phyloP scores from a whole-genome alignment of 2,113 vertebrate genomes.

The Microtus ochrogaster region DNA sequence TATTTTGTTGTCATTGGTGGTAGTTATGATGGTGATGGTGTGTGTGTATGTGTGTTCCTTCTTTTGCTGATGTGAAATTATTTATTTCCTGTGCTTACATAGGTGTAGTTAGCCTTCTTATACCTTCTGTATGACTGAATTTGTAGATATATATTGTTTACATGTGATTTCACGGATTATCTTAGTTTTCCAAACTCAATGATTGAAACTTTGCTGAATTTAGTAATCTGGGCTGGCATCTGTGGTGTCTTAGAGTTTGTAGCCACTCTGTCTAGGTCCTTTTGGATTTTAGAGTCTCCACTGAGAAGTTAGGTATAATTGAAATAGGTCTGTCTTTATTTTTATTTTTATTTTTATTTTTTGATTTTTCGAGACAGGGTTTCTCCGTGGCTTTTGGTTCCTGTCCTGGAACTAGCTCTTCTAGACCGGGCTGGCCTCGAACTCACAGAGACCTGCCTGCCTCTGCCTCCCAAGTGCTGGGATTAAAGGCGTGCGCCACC shows the following conservation, averaged over 20 bases:
- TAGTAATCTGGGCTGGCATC: neutral
- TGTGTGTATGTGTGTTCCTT: neutral
- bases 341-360: too few species aligned
- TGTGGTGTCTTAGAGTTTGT: neutral
- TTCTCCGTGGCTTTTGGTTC: too few species aligned
- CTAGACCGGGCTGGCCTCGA: too few species aligned
- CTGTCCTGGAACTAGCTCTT: too few species aligned
- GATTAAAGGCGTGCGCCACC: too few species aligned
- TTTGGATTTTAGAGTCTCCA: neutral
- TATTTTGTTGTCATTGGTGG: neutral
- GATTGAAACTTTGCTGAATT: neutral
- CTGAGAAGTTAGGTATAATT: neutral
- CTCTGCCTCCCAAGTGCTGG: too few species aligned
- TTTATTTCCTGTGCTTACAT: neutral
- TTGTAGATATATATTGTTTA: neutral
- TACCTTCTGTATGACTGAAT: neutral
- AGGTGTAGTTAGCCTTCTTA: neutral
- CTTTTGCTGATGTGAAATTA: neutral
- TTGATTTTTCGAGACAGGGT: too few species aligned
- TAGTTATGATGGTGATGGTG: neutral
- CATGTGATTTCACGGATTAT: neutral
- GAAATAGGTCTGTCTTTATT: neutral
- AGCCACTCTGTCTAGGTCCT: neutral
- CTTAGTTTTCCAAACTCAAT: neutral
- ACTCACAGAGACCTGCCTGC: too few species aligned